A percentile compares a stretch with the other conserved stretches of the same genome.
These are phyloP conservation scores for Stenoptilia bipunctidactyla DNA, from an alignment of 2,888 invertebrate species.

Conservation along the genomic window DNA sequence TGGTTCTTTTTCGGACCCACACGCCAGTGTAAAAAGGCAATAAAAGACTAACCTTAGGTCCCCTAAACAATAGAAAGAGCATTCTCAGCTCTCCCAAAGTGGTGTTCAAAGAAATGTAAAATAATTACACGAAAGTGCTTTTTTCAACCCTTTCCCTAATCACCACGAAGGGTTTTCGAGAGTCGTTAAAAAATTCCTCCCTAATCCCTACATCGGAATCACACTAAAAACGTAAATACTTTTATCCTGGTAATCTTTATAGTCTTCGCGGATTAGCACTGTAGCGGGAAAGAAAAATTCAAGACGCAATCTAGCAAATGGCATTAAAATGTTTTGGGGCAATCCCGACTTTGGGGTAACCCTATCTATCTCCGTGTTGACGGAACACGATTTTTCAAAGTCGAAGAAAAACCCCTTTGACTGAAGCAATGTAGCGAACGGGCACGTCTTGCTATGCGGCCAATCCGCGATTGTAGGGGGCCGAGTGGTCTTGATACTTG, in stretches of 20 bases:
- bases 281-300: constrained; percentile 59
- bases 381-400: constrained; percentile 61
- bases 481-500: constrained; percentile 37
- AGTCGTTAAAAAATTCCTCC: constrained; percentile 55
- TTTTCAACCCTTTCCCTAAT: constrained; percentile 54
- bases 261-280: constrained; percentile 67
- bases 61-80: neutral
- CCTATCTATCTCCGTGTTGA: constrained; percentile 29
- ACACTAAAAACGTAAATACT: constrained; percentile 64
- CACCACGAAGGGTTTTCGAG: constrained; percentile 39
- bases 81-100: constrained; percentile 18
- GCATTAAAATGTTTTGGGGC: constrained; percentile 69
- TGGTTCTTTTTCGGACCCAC: too few species aligned
- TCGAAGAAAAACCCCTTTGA: constrained; percentile 59
- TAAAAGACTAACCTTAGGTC: neutral
- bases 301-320: constrained; percentile 71
- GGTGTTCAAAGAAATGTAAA: constrained; percentile 51
- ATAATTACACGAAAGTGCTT: constrained; percentile 61
- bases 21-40: neutral
- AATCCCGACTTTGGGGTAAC: constrained; percentile 33
- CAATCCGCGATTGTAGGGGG: constrained; percentile 27
- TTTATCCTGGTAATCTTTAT: constrained; percentile 57
- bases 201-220: constrained; percentile 60
- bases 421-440: constrained; percentile 62
- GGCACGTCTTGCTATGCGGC: constrained; percentile 63